Evolutionary conservation across 2,113 vertebrate genomes (phyloP), one percentile per base, ranked within the genome.

Genomic region (Colinus virginianus): DNA sequence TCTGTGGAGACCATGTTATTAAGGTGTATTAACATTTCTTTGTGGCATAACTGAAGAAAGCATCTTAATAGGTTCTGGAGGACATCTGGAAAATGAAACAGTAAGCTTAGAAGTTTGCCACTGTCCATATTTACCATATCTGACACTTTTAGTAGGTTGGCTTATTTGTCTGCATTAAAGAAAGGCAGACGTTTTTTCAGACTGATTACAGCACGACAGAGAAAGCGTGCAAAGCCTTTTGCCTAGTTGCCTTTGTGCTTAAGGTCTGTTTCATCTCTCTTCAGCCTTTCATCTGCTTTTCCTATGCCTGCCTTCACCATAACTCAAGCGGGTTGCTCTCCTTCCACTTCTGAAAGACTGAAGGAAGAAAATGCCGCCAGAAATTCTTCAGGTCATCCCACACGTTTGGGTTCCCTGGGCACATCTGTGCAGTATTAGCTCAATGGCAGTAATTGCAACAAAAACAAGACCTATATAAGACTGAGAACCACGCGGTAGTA

Each of bases 371-470:
- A 79, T 49, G 58, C 16, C 59, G 32, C 36, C 71, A 79, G 84
- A 82, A 94, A 59, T 83, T 92, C 36, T 79, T 82, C n/a, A 62
- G 45, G 64, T n/a, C 49, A 46, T 81, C 42, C 78, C 43, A 59
- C 16, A 85, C 10, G 68, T 74, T 86, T 74, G 32, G 87, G 68
- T 36, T 93, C 14, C 43, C 80, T 32, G 46, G 46, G 61, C 82
- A 84, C 48, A 84, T 88, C 85, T 93, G 56, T 93, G 72, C 75
- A 72, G 9, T 79, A 80, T 77, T 86, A 86, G 51, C 34, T 91
- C 63, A 88, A 91, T 78, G 34, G 61, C 69, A 78, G 30, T 49
- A 95, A 96, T 84, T 88, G 62, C 86, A 91, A 67, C 46, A 88
- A 90, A 95, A 86, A 0, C n/a, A 75, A 95, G 34, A 74, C 56